Conservation (phyloP, 2,797 vertebrate species). For the Potorous gilbertii region DNA sequence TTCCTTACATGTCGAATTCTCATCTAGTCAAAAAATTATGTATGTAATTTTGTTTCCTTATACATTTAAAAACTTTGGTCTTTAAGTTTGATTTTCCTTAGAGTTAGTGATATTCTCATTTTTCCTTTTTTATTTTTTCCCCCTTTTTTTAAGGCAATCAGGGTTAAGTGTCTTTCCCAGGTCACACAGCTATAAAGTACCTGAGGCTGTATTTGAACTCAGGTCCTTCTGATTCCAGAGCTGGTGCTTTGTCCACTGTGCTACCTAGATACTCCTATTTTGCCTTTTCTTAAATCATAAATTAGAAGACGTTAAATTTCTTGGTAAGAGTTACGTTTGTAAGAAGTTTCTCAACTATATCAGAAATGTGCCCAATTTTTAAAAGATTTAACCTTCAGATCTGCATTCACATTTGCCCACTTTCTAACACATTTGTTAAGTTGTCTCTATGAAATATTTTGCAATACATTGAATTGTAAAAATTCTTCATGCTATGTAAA, state of each 20-base stretch:
- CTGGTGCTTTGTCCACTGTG: neutral
- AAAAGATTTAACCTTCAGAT: constrained; percentile 60
- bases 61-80: neutral
- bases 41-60: neutral
- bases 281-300: constrained; percentile 35
- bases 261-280: neutral
- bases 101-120: neutral
- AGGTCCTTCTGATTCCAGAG: neutral
- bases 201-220: no score
- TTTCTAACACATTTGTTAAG: constrained; percentile 41
- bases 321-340: constrained; percentile 1
- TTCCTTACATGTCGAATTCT: neutral
- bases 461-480: constrained; percentile 49
- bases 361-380: constrained; percentile 56
- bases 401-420: constrained; percentile 55
- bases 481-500: constrained; percentile 15
- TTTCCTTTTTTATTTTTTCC: neutral
- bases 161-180: no score
- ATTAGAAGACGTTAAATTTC: constrained; percentile 58
- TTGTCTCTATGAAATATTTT: constrained; percentile 30
- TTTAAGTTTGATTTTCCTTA: neutral
- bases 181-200: no score
- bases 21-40: neutral
- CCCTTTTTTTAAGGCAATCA: neutral
- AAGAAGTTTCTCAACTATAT: constrained; percentile 54